These are phyloP conservation scores for Sebastes kiyomatsui DNA, from an alignment of 2,797 vertebrate species.

Conservation along the genomic window DNA sequence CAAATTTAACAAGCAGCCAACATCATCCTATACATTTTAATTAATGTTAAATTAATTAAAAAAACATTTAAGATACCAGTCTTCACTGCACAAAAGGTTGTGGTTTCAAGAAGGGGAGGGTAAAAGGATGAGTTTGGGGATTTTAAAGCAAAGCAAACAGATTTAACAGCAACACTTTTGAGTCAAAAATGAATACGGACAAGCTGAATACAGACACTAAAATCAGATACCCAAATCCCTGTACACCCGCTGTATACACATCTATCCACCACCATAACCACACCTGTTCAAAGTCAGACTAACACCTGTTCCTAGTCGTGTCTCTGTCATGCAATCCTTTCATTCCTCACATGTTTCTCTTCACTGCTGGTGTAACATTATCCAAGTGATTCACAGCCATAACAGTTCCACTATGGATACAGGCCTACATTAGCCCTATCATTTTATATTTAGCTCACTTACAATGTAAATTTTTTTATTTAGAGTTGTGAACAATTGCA, in stretches of 20 bases:
- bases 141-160: not conserved
- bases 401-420: not conserved
- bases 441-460: conserved; percentile 38
- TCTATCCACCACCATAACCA: not conserved
- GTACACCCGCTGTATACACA: not conserved
- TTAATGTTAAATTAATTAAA: not conserved
- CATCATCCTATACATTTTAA: not conserved
- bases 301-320: conserved; percentile 6
- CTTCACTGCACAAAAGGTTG: not conserved
- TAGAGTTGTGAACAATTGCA: conserved; percentile 18
- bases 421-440: not conserved
- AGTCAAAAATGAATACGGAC: not conserved
- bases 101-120: no score
- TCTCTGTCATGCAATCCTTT: conserved; percentile 26
- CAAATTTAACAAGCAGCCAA: not conserved
- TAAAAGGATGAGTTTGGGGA: not conserved
- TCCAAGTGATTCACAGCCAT: not conserved
- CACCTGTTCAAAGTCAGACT: conserved; percentile 1
- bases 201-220: not conserved
- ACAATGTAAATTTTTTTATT: not conserved
- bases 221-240: not conserved
- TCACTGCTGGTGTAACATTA: not conserved
- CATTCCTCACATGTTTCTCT: not conserved
- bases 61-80: not conserved
- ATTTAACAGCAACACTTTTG: not conserved